phyloP scores from a whole-genome alignment of 2,888 invertebrate species.

The Coleophora deauratella region DNA sequence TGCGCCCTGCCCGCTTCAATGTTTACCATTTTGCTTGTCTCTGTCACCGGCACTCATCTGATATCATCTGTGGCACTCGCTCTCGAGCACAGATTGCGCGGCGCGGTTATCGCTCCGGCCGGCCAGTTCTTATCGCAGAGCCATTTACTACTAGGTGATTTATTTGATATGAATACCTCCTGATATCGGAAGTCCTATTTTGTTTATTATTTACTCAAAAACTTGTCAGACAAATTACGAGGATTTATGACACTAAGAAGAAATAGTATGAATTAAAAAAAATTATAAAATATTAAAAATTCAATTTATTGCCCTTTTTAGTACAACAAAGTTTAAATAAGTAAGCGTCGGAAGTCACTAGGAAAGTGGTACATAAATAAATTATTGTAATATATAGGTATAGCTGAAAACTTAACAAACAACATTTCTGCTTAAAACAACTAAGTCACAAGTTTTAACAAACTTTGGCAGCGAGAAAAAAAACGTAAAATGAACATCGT shows the following conservation, averaged over 20 bases:
- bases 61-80: neutral
- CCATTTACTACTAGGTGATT: constrained; percentile 1
- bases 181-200: too few relatives aligned
- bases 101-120: constrained; percentile 21
- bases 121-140: constrained; percentile 18
- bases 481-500: too few relatives aligned
- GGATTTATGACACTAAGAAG: too few relatives aligned
- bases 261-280: too few relatives aligned
- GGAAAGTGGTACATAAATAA: too few relatives aligned
- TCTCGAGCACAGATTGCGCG: constrained; percentile 2
- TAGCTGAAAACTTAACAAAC: neutral
- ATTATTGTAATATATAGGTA: constrained; percentile 6
- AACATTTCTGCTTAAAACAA: constrained; percentile 12
- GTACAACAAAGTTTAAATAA: constrained; percentile 14
- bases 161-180: too few relatives aligned
- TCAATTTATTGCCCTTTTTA: constrained; percentile 17
- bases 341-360: too few relatives aligned
- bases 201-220: too few relatives aligned
- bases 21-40: too few relatives aligned
- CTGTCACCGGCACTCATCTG: neutral
- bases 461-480: too few relatives aligned
- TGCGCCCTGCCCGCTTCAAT: neutral
- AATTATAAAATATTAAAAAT: constrained; percentile 1
- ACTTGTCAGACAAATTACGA: too few relatives aligned
- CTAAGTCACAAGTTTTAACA: too few relatives aligned